Evolutionary conservation across 2,113 vertebrate genomes (phyloP), one percentile per base, ranked within the genome.

Genomic region (Pteropus alecto): DNA sequence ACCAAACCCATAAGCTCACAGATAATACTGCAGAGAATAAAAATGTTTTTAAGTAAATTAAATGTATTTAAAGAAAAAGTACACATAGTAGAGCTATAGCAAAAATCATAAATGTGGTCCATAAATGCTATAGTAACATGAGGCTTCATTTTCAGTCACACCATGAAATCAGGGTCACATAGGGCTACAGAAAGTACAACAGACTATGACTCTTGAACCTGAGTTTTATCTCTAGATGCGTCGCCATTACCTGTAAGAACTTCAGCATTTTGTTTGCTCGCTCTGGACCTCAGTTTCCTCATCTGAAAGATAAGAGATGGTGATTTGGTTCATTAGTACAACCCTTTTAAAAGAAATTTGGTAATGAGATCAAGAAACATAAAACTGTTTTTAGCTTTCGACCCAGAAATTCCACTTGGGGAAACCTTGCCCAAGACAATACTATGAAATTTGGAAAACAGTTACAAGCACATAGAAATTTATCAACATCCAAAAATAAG

Each of bases 401-500:
- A 79, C 41, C 28, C 16, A 87, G 35, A 56, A 91, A 87, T 76
- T 97, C 48, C 51, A 35, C 77, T 96, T 73, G 58, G 71, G 22
- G 65, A 87, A 91, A 81, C 71, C 54, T 96, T 74, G 43, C 60
- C 67, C 19, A 60, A 93, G 70, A 84, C 70, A 90, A 85, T 81
- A 88, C 85, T 71, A n/a, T 30, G 71, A 92, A 84, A 77, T 60
- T 87, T 96, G 30, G 63, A 90, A 96, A 95, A 90, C 10, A 90
- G 35, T 79, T 82, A 81, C 33, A 94, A 95, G 12, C 61, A 70
- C 58, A 76, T 87, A 84, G 65, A 94, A 82, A 78, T 56, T 15
- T 71, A 22, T 38, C 70, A 91, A 88, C 48, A 63, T 58, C 58
- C 41, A 68, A 88, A 95, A 93, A 94, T 84, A 96, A 90, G 48